phyloP scores from a whole-genome alignment of 2,113 vertebrate genomes.

The Eulemur rufifrons region DNA sequence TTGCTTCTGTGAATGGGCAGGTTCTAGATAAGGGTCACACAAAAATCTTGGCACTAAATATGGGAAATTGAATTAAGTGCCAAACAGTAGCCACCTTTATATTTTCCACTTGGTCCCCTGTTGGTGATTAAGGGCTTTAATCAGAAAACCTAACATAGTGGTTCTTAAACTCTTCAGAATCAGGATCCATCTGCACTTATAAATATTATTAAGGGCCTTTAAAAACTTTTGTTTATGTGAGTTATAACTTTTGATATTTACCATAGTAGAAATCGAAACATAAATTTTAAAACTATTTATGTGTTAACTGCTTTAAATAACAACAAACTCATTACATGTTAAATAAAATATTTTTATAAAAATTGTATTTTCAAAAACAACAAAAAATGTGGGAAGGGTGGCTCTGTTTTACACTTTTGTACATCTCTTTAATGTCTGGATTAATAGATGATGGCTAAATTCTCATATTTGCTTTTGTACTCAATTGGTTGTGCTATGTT shows the following conservation, averaged over 20 bases:
- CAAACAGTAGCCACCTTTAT: neutral
- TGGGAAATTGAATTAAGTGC: neutral
- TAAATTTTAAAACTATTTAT: neutral
- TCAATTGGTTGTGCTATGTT: neutral
- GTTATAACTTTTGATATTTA: conserved; percentile 34
- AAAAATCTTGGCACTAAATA: neutral
- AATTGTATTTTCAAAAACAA: neutral
- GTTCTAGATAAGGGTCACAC: neutral
- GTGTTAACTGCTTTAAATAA: conserved; percentile 14
- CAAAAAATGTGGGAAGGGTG: neutral
- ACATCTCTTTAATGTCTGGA: neutral
- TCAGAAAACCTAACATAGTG: neutral
- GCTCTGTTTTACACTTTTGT: neutral
- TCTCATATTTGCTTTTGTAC: neutral
- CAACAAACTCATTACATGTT: neutral
- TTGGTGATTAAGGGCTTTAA: conserved; percentile 14
- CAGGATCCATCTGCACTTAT: neutral
- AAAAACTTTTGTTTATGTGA: neutral
- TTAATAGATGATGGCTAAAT: neutral
- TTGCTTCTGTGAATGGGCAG: neutral
- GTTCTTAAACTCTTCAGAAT: neutral
- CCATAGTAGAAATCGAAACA: neutral
- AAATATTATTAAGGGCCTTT: neutral
- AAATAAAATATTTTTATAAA: neutral
- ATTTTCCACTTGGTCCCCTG: neutral